Base-by-base conservation (phyloP, 2,113 vertebrate species). In the Meles meles region DNA sequence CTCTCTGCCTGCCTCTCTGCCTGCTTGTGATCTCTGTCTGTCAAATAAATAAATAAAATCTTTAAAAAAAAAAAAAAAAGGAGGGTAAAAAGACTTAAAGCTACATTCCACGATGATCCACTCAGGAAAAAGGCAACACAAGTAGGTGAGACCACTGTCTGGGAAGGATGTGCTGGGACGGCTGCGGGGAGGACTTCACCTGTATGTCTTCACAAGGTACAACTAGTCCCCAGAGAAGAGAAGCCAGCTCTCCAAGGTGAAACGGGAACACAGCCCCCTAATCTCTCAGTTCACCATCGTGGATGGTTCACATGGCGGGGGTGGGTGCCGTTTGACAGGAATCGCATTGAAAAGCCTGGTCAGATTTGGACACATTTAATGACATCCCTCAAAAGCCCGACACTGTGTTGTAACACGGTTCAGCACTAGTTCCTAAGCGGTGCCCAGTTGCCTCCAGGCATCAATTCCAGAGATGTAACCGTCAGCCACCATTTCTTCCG, bases 121-220 rank as follows among this genome's bases (percentile, higher is more conserved):
- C 11, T 72, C 21, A 49, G 88, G 55, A 77, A 65, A 74, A 74
- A 79, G 47, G 77, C 83, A 77, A 61, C 12, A 1, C 49, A 42
- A 39, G 20, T 4, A 57, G 55, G 49, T 13, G 69, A 34, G 76
- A 72, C 7, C 57, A 10, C 3, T 9, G 55, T 39, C 49, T 76
- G 63, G 25, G 94, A 59, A 76, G 18, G 57, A 74, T 1, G 4
- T 3, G 12, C 34, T 18, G 14, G 15, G 7, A 17, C 14, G 8
- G 21, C 3, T 65, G 3, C 8, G 2, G 12, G 4, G 0, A 76
- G 47, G 1, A 69, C 34, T 61, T 55, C 39, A 31, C 37, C 7
- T 31, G 1, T 5, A 31, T 4, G 23, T 63, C 34, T 25, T 49
- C 3, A 10, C n/a, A 23, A 77, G 18, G 44, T 11, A 37, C 23